Conservation (phyloP, 1,140 invertebrate genomes). For the Ylistrum balloti region DNA sequence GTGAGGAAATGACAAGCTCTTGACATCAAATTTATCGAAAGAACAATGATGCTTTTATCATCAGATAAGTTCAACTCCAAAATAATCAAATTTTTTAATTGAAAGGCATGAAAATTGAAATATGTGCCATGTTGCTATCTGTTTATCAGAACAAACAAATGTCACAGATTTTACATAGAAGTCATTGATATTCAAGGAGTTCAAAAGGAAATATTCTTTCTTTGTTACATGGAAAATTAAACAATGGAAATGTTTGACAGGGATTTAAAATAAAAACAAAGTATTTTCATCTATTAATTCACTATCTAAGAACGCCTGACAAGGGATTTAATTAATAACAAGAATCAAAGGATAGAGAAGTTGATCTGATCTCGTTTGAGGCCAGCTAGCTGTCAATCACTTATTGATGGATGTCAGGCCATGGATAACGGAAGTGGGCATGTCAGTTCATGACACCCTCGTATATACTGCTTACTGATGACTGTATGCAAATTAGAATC, state of each 20-base stretch:
- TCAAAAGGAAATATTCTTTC: neutral
- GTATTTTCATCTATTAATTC: constrained; percentile 29
- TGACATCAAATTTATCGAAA: neutral
- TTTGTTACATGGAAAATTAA: neutral
- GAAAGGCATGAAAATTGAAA: neutral
- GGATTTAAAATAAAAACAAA: constrained; percentile 40
- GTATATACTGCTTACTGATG: neutral
- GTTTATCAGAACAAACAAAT: neutral
- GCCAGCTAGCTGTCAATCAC: neutral
- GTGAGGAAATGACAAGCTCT: neutral
- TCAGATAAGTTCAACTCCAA: neutral
- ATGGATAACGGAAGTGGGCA: constrained; percentile 4
- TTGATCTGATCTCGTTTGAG: neutral
- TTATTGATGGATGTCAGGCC: constrained; percentile 1
- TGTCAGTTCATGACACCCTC: neutral
- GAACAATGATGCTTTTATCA: neutral
- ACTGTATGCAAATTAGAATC: neutral
- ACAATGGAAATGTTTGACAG: neutral
- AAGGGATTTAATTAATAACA: neutral
- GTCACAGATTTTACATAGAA: neutral
- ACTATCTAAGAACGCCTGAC: neutral
- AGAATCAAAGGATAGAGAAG: neutral
- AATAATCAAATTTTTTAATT: neutral
- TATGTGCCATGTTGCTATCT: neutral
- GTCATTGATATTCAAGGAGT: constrained; percentile 9